Conservation (phyloP, 1,140 invertebrate genomes). For the Apocrypta bakeri region DNA sequence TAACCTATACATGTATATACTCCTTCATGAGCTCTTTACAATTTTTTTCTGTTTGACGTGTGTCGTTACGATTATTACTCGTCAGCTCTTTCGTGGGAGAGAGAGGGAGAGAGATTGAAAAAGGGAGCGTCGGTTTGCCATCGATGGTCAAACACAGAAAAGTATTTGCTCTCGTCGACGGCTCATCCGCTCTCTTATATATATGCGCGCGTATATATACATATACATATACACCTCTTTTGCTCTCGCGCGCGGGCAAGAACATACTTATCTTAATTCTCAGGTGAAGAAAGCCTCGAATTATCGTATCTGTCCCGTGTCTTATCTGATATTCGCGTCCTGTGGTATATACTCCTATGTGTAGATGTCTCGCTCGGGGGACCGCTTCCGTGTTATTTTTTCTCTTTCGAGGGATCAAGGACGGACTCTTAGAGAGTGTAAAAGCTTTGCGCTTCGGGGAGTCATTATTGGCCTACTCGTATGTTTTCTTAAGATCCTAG, state of each 20-base stretch:
- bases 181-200: constrained; percentile 15
- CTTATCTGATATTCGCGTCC: constrained; percentile 58
- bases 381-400: constrained; percentile 59
- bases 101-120: background rate
- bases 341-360: background rate
- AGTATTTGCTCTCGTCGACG: background rate
- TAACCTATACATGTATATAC: background rate
- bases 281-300: constrained; percentile 55
- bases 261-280: constrained; percentile 58
- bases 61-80: background rate
- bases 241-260: background rate
- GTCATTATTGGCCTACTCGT: constrained; percentile 22
- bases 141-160: constrained; percentile 53
- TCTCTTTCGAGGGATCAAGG: background rate
- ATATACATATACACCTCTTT: background rate
- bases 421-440: background rate
- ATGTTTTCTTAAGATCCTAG: constrained; percentile 21
- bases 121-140: constrained; percentile 39
- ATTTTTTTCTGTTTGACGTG: background rate
- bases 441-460: background rate
- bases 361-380: constrained; percentile 5
- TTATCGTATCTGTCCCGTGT: constrained; percentile 7
- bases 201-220: constrained; percentile 17
- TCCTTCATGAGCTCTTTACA: background rate
- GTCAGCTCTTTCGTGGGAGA: background rate